phyloP scores from a whole-genome alignment of 2,888 invertebrate species.

The Ganaspis brasiliensis region DNA sequence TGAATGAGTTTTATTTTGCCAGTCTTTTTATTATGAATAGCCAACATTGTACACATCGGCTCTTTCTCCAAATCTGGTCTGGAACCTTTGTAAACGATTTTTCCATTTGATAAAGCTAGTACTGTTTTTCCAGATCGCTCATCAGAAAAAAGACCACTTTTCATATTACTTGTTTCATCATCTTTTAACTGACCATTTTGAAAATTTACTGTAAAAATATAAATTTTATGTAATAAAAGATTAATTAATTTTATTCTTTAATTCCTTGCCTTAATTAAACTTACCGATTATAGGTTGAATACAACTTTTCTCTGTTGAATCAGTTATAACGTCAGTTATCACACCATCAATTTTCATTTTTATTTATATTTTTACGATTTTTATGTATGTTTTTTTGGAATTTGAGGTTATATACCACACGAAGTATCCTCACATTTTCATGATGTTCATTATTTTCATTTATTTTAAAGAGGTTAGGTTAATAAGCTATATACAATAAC shows the following conservation, averaged over 20 bases:
- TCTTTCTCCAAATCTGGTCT: slow-evolving; percentile 70
- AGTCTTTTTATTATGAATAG: slow-evolving; percentile 74
- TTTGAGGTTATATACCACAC: too few relatives aligned
- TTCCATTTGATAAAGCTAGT: slow-evolving; percentile 73
- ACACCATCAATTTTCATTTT: slow-evolving; percentile 36
- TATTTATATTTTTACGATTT: slow-evolving; percentile 19
- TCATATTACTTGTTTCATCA: slow-evolving; percentile 71
- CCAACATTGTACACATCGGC: slow-evolving; percentile 73
- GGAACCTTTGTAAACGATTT: slow-evolving; percentile 75
- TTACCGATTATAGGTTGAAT: slow-evolving; percentile 38
- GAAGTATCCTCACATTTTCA: too few relatives aligned
- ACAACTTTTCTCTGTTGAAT: background rate
- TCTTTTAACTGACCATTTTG: slow-evolving; percentile 76
- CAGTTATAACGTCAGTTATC: slow-evolving; percentile 8
- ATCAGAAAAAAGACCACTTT: slow-evolving; percentile 72
- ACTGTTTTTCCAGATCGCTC: slow-evolving; percentile 65
- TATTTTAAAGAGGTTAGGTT: too few relatives aligned
- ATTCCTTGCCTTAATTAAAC: too few relatives aligned
- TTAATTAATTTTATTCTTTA: too few relatives aligned
- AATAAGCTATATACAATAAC: too few relatives aligned
- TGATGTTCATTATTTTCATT: too few relatives aligned
- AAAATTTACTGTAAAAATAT: slow-evolving; percentile 71
- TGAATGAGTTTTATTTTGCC: slow-evolving; percentile 75
- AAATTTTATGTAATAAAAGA: background rate
- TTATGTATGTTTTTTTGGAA: background rate